These are phyloP conservation scores for Drosophila kambysellisi DNA, from an alignment of 2,888 invertebrate genomes.

Conservation along the genomic window DNA sequence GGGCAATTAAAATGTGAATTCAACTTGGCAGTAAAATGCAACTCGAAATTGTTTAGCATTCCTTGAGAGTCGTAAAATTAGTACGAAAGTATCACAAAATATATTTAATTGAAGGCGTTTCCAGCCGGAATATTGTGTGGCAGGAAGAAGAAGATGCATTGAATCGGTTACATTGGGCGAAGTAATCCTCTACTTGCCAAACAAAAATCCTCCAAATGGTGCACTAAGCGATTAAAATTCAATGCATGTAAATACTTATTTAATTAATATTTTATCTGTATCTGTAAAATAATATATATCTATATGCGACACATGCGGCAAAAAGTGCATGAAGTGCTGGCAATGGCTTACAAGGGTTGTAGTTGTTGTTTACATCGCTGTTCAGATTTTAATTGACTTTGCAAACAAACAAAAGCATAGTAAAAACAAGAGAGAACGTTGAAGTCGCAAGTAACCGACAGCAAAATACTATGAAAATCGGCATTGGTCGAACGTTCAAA, in stretches of 20 bases:
- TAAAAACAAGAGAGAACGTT: background rate
- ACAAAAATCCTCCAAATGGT: conserved; percentile 49
- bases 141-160: conserved; percentile 7
- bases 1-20: conserved; percentile 34
- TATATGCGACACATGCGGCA: conserved; percentile 44
- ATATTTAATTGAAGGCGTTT: conserved; percentile 48
- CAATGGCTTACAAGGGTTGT: conserved; percentile 41
- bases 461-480: no score
- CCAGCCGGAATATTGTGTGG: conserved; percentile 14
- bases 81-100: conserved; percentile 31
- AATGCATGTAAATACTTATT: conserved; percentile 71
- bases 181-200: conserved; percentile 41
- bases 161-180: conserved; percentile 39
- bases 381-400: conserved; percentile 75
- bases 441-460: no score
- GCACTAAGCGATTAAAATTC: conserved; percentile 65
- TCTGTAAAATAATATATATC: conserved; percentile 18
- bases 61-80: conserved; percentile 34
- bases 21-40: conserved; percentile 33
- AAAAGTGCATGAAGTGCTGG: conserved; percentile 46
- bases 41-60: conserved; percentile 15
- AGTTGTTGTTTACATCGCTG: conserved; percentile 67
- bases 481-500: no score
- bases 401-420: conserved; percentile 54
- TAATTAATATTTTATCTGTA: conserved; percentile 62